Evolutionary conservation across 2,113 vertebrate species (phyloP).

Genomic region (Gnathonemus longibarbis): DNA sequence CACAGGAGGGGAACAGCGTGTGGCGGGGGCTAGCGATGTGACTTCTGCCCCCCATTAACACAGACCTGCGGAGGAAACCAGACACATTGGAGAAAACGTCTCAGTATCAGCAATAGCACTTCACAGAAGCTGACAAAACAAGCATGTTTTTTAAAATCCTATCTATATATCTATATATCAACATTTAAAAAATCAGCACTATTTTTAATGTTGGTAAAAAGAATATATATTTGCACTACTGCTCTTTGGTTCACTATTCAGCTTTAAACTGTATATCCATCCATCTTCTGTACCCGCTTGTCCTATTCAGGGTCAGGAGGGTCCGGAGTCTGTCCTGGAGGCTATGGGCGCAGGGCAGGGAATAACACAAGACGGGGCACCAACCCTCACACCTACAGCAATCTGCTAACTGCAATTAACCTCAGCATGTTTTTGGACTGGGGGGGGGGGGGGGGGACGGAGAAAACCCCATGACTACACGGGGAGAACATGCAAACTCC

Average conservation of each 20-base stretch:
- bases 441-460: not conserved
- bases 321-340: not conserved
- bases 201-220: not conserved
- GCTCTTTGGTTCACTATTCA: not conserved
- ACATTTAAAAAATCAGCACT: not conserved
- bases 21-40: slow-evolving; percentile 12
- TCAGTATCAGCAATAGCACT: not conserved
- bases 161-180: not conserved
- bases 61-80: slow-evolving; percentile 53
- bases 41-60: slow-evolving; percentile 49
- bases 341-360: not conserved
- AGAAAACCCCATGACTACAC: not conserved
- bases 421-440: not conserved
- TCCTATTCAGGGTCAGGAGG: not conserved
- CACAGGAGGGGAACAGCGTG: slow-evolving; percentile 20
- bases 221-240: not conserved
- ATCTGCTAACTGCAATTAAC: not conserved
- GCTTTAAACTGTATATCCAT: not conserved
- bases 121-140: not conserved
- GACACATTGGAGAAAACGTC: not conserved
- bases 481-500: not conserved
- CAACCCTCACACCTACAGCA: not conserved
- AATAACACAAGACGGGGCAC: not conserved
- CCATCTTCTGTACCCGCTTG: not conserved
- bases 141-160: not conserved